Base-by-base conservation (phyloP, 1,140 invertebrate species). In the Hyposmocoma kahamanoa region DNA sequence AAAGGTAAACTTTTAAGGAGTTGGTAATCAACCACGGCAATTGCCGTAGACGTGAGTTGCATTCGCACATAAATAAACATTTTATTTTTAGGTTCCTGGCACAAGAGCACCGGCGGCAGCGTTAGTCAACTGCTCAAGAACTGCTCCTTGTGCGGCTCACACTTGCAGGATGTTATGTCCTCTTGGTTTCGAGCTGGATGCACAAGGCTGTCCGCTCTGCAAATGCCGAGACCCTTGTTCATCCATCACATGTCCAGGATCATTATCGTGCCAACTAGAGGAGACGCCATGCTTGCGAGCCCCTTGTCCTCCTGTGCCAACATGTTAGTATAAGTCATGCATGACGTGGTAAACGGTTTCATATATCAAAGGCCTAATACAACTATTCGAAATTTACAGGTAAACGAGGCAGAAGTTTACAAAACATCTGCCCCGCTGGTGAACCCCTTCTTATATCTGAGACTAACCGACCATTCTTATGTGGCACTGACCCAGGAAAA, bases 161-260 rank as follows among this genome's bases (percentile, higher is more conserved):
- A 93, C 91, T 0, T 96, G 94, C 62, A 90, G 94, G n/a, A 96
- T 96, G 94, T 88, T 95, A 43, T 96, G 95, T 70, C 93, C 94
- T 0, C 89, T 94, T 53, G 94, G 93, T 36, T 96, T 96, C 72
- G 89, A 92, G 63, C 86, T 94, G 60, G 89, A 90, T 50, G 59
- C 83, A 0, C 90, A 92, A 43, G 94, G 95, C 3, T 96, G 95
- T 72, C 90, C 91, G 0, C 82, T 93, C 13, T 96, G 95, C 78
- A 90, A 92, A 54, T 96, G 95, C 58, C 84, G 91, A 1, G 94
- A 96, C 74, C 93, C 94, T 0, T 96, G 95, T 62, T 87, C 90
- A 8, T 89, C 88, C 0, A 83, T 96, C 20, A 90, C 89, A 24
- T 96, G 94, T 72, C 94, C 94, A 0, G 90, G 91, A 11, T 88